phyloP scores from a whole-genome alignment of 2,797 vertebrate species.

The Harpagifer antarcticus region DNA sequence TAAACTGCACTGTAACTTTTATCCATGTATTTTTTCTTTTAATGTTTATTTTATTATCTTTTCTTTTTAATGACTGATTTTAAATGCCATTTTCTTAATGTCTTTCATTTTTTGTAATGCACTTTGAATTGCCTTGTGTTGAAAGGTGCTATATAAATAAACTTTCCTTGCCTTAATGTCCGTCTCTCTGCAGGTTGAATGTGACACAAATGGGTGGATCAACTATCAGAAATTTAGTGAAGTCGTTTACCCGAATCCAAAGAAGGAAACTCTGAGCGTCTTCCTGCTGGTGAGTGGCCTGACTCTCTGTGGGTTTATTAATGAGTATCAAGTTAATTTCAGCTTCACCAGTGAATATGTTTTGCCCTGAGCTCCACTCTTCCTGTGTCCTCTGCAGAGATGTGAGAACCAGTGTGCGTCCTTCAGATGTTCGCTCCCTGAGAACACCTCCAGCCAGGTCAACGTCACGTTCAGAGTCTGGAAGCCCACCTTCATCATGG shows the following conservation, averaged over 20 bases:
- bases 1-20: no score
- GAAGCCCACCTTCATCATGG: conserved; percentile 94
- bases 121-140: no score
- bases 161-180: no score
- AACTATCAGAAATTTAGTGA: conserved; percentile 81
- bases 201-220: conserved; percentile 72
- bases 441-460: conserved; percentile 85
- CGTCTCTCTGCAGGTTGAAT: conserved; percentile 82
- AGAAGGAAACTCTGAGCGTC: conserved; percentile 84
- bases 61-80: no score
- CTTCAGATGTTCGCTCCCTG: conserved; percentile 85
- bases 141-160: no score
- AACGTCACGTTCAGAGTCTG: conserved; percentile 92
- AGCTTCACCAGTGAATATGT: no score
- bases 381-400: conserved; percentile 80
- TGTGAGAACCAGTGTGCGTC: conserved; percentile 84
- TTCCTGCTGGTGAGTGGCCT: conserved; percentile 81
- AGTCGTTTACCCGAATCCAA: conserved; percentile 56
- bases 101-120: no score
- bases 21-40: no score
- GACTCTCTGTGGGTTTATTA: not conserved
- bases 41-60: no score
- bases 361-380: no score
- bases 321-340: no score
- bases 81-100: no score